Evolutionary conservation across 2,888 invertebrate species (phyloP), one percentile per base, ranked within the genome.

Genomic region (Chloromyia formosa): DNA sequence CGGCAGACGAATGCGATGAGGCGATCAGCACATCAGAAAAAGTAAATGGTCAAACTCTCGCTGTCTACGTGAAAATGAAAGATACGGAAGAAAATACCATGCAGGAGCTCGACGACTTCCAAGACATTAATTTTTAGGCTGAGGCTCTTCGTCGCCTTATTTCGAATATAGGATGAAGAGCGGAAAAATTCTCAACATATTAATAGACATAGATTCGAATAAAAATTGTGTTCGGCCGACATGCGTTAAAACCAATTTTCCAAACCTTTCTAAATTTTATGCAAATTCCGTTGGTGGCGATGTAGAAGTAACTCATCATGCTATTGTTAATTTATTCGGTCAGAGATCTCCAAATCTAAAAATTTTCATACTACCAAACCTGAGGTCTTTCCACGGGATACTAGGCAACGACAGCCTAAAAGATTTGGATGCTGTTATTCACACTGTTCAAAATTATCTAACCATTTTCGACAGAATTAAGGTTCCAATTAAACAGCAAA

Each of bases 81-180:
- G 27, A 35, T 2, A 35, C 27, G 7, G 3, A 35, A 7, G 27
- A 35, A 35, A 4, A 35, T 35, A 35, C 27, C 27, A 7, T 7
- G 3, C 7, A 35, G 27, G 53, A 16, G 4, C 4, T 12, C 16
- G 14, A 12, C 16, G 53, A 53, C 14, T 53, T 53, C 53, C 53
- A 72, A 12, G 74, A 78, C 22, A 56, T 78, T 49, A 78, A 78
- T n/a, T n/a, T 78, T 78, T 77, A 79, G 77, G 69, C 12, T 77
- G 76, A 77, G 20, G 64, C 75, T 78, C 78, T 76, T 78, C 77
- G 40, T 53, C 78, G 40, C 78, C 78, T 1, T 78, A 78, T 49
- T 71, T 77, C 27, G 76, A 78, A 61, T 64, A 73, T 14, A 73
- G 64, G 40, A 60, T 74, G 75, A 77, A 74, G 76, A 78, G 75